Conservation (phyloP, 1,140 invertebrate genomes). For the Bombus terrestris region DNA sequence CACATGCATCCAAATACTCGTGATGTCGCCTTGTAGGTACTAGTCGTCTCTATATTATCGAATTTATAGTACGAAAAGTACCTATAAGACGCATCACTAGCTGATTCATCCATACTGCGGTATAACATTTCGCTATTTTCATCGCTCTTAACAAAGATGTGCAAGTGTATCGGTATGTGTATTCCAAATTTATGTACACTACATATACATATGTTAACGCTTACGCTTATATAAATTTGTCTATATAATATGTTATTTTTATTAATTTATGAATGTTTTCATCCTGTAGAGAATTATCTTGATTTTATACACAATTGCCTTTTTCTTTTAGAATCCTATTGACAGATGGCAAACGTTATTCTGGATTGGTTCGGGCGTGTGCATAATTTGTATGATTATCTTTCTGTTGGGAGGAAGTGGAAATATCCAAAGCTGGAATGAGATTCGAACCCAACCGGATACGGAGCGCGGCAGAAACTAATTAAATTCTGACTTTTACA, state of each 20-base stretch:
- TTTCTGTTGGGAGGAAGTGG: conserved; percentile 82
- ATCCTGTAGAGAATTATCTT: not conserved
- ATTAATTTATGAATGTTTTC: not conserved
- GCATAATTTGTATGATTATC: conserved; percentile 81
- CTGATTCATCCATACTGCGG: not conserved
- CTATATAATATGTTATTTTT: no score
- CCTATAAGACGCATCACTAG: conserved; percentile 26
- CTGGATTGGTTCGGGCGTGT: conserved; percentile 84
- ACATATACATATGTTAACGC: no score
- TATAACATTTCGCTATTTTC: not conserved
- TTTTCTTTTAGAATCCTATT: conserved; percentile 82
- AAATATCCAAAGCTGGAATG: conserved; percentile 81
- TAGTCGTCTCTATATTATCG: conserved; percentile 53
- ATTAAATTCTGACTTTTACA: not conserved
- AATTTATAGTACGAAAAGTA: conserved; percentile 64
- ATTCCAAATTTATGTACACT: not conserved
- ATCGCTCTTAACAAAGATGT: not conserved
- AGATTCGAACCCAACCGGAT: conserved; percentile 21
- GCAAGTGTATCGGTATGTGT: not conserved
- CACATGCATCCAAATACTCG: not conserved
- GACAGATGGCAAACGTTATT: conserved; percentile 85
- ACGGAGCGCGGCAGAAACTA: not conserved
- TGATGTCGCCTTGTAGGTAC: conserved; percentile 35
- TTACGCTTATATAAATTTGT: no score
- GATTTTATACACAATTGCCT: not conserved